Conservation (phyloP, 2,113 vertebrate genomes). For the Eudyptes chrysolophus region DNA sequence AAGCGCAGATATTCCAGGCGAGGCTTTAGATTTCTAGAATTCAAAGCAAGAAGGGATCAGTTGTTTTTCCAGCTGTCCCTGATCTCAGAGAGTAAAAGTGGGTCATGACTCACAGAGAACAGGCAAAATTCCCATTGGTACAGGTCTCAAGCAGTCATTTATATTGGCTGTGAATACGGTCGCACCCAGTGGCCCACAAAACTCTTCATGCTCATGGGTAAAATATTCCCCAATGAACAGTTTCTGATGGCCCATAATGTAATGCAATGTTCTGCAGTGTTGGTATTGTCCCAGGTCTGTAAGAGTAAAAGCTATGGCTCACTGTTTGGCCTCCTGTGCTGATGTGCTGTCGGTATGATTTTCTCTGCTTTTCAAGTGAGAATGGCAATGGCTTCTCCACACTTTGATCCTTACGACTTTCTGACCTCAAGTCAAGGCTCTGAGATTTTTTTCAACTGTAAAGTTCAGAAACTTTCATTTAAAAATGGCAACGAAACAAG, state of each 20-base stretch:
- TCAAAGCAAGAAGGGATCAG: neutral
- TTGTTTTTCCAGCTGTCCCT: constrained; percentile 44
- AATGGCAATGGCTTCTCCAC: neutral
- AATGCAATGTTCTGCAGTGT: neutral
- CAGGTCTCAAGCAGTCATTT: neutral
- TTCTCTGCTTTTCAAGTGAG: neutral
- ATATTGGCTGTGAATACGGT: neutral
- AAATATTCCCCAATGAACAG: neutral
- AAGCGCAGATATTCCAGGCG: neutral
- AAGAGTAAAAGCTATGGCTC: neutral
- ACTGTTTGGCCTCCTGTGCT: neutral
- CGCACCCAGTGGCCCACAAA: constrained; percentile 3
- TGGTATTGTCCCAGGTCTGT: neutral
- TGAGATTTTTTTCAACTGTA: neutral
- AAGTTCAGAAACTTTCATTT: neutral
- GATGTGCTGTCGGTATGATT: neutral
- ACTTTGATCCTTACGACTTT: neutral
- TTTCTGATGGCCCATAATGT: neutral
- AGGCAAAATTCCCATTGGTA: constrained; percentile 22
- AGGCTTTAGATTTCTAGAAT: neutral
- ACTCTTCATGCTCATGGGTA: neutral
- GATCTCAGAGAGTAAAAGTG: constrained; percentile 22
- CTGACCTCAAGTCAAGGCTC: neutral
- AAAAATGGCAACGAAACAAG: neutral
- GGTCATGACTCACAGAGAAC: constrained; percentile 6